Base-by-base conservation (phyloP, 2,113 vertebrate genomes). In the Sitta europaea region DNA sequence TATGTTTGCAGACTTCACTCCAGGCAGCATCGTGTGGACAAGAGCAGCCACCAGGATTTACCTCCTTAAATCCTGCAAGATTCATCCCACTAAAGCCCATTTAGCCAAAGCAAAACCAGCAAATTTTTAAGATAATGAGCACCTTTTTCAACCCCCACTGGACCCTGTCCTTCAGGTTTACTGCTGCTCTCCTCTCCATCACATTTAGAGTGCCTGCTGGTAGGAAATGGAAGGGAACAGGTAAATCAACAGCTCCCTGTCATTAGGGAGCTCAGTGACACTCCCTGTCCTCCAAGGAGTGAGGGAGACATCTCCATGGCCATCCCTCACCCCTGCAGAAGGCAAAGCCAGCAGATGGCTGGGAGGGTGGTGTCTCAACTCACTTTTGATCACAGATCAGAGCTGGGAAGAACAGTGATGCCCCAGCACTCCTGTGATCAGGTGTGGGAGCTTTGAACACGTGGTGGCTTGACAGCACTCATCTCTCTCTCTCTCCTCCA, bases 231-330 rank as follows among this genome's bases (percentile, higher is more conserved):
- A 31, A 82, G 68, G 51, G 0, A 0, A 90, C 51, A 47, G 54
- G 71, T 95, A 86, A 94, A 90, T 66, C 92, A 83, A 70, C 74
- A 59, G 66, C 81, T 57, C 27, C 66, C 84, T 70, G 54, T 25
- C 6, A 0, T 54, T 47, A 80, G 20, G 38, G n/a, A 85, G 51
- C 33, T 36, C 2, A 2, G 22, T 66, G 51, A 27, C 55, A n/a
- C 29, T 68, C 33, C 38, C 75, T 70, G 63, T 73, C 74, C 83
- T 2, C 23, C 27, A 33, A n/a, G 54, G 23, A 70, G 21, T 3
- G 55, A 68, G 27, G 53, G 45, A 73, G 47, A 35, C 31, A 4
- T 51, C 75, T 65, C 9, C 1, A 55, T 3, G 36, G 67, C 82
- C 55, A 80, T 76, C 79, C 58, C 24, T 95, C 92, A 76, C 9